A percentile compares a stretch with the other conserved stretches of the same genome.
phyloP scores from a whole-genome alignment of 1,140 invertebrate genomes.

The Mizuhopecten yessoensis region DNA sequence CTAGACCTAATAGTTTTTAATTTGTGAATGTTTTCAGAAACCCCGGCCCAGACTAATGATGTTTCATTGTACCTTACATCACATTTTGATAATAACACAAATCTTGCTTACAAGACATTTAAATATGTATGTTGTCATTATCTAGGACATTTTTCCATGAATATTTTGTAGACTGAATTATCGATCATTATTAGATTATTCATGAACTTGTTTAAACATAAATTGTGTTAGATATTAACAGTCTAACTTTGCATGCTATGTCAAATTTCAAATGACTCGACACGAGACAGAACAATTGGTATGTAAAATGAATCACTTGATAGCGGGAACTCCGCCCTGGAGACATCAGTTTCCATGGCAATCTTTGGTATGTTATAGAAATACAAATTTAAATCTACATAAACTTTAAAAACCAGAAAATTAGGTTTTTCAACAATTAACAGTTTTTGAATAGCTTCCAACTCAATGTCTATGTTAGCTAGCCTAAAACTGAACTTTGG shows the following conservation, averaged over 20 bases:
- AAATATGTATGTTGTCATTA: neutral
- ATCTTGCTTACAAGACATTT: neutral
- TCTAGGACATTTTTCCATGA: neutral
- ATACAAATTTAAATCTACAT: constrained; percentile 40
- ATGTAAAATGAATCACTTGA: constrained; percentile 32
- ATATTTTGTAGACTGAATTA: constrained; percentile 6
- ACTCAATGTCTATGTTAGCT: neutral
- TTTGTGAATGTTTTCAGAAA: too few relatives aligned
- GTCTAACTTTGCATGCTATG: constrained; percentile 8
- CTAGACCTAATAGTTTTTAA: too few relatives aligned
- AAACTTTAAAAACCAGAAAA: constrained; percentile 4
- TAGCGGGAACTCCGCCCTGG: neutral
- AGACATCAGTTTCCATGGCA: constrained; percentile 30
- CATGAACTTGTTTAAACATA: constrained; percentile 27
- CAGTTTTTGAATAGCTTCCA: constrained; percentile 34
- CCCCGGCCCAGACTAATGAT: too few relatives aligned
- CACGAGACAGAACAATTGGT: neutral
- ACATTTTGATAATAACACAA: constrained; percentile 3
- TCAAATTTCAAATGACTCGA: constrained; percentile 12
- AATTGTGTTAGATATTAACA: constrained; percentile 10
- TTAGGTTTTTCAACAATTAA: constrained; percentile 28
- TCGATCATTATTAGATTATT: constrained; percentile 11
- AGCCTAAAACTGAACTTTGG: neutral
- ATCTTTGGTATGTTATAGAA: constrained; percentile 19
- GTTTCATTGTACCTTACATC: neutral